Evolutionary conservation across 2,888 invertebrate genomes (phyloP), one percentile per base, ranked within the genome.

Genomic region (Stenotaenia linearis): DNA sequence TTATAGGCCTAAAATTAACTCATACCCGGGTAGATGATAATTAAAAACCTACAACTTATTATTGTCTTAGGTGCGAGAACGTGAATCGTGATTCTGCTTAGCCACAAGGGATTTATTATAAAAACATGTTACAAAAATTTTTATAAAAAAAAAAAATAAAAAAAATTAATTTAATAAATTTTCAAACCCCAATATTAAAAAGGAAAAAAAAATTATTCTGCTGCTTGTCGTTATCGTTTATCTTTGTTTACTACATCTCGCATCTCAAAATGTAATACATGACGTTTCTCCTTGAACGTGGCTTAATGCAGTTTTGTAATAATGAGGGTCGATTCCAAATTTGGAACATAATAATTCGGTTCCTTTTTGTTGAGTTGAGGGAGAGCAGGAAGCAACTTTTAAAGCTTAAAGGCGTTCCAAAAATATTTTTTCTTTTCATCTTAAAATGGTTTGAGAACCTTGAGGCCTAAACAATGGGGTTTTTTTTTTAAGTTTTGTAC

Each of bases 351-450:
- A 28, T 69, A 69, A 69, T 69, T 69, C 28, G 28, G 69, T 25
- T 69, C 25, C 69, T 69, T 69, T 69, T 69, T 25, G 69, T 45
- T 32, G 32, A 4, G 50, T 50, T 50, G 50, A 50, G 69, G 69
- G 69, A n/a, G 69, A 69, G 69, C 69, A 69, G 69, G 69, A 69
- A 69, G 69, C 69, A 69, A 69, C 69, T 69, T 69, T 69, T 50
- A 50, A 50, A 50, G 28, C 69, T 69, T 23, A 28, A 28, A 69
- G 69, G 69, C 69, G 25, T 69, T 69, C 15, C 23, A 69, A 69
- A 69, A 69, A 50, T 18, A 18, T 50, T 50, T 50, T 50, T 69
- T 10, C 25, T 25, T 69, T 69, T 28, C n/a, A 69, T 69, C 69
- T 69, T n/a, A 69, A 69, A 69, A 69, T 69, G 69, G 69, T 15